Evolutionary conservation across 1,140 invertebrate genomes (phyloP), one percentile per base, ranked within the genome.

Genomic region (Belonocnema kinseyi): DNA sequence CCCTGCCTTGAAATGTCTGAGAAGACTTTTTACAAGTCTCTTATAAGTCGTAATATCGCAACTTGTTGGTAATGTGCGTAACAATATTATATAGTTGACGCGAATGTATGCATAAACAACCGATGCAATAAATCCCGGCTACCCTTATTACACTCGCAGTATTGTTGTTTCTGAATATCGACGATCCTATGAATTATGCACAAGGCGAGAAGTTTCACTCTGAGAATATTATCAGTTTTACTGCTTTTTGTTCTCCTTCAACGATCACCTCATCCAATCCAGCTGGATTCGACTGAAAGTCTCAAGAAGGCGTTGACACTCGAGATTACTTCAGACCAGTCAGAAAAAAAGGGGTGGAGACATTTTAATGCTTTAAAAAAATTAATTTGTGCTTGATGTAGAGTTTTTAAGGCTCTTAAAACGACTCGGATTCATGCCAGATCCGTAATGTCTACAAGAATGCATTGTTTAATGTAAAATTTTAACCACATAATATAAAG

Each of bases 171-270:
- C 70, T 77, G 73, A 52, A 76, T 76, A 58, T 71, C 56, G 56
- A 51, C 71, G 76, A 14, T 77, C 76, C 77, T 76, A 82, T 83
- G 82, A 83, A 83, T 83, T 82, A 83, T 83, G 82, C 80, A 83
- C 82, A 61, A 73, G 58, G 54, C 46, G 76, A 78, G 54, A 53
- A 77, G 71, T 61, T 51, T 26, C 52, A 72, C 52, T 70, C 72
- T 76, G 52, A 72, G 58, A 74, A 78, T 80, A 80, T 82, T 80
- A 82, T 82, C 74, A 74, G 46, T 50, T 58, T 75, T 33, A 53
- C 72, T 82, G 75, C 72, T 82, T 73, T 78, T 74, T 77, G 75
- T 72, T 76, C 16, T 26, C 26, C 51, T 26, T 52, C 40, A 21
- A 73, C 72, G 73, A 74, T 78, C 16, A 51, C 40, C 72, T 70